Percentiles rank a stretch among this genome's conserved stretches.
Evolutionary conservation across 1,140 invertebrate species (phyloP).

Genomic region (Meloidogyne exigua): DNA sequence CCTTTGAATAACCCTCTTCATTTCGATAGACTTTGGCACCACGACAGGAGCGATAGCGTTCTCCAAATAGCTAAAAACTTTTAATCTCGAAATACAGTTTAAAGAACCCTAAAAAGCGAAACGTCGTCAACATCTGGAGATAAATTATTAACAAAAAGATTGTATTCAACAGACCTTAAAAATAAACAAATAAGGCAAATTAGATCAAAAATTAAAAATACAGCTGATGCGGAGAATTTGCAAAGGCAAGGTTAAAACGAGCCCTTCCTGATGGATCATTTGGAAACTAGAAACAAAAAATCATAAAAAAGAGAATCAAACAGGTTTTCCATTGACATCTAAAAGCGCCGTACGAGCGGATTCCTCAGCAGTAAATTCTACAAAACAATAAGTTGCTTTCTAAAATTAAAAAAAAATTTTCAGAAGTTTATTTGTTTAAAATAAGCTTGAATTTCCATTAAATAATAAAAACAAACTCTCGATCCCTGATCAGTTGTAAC

Average conservation of each 20-base stretch:
- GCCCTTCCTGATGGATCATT: conserved; percentile 33
- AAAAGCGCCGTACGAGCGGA: conserved; percentile 51
- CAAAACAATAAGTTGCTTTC: conserved; percentile 51
- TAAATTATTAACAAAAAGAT: conserved; percentile 58
- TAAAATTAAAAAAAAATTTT: conserved; percentile 20
- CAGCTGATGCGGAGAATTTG: conserved; percentile 52
- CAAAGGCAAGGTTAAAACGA: conserved; percentile 59
- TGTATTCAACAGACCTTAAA: conserved; percentile 48
- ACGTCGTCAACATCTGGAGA: conserved; percentile 47
- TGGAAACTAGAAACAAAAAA: conserved; percentile 24
- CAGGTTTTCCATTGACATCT: conserved; percentile 46
- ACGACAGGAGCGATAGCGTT: conserved; percentile 52
- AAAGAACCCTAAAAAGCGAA: conserved; percentile 48
- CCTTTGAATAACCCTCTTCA: conserved; percentile 48
- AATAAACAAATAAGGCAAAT: background rate
- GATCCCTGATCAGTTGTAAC: conserved; percentile 41
- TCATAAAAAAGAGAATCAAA: background rate
- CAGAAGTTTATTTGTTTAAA: no score
- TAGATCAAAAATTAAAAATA: conserved; percentile 15
- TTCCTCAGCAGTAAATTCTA: conserved; percentile 50
- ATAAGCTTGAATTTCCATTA: conserved; percentile 6
- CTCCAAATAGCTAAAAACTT: conserved; percentile 55
- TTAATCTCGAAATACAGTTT: background rate
- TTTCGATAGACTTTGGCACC: conserved; percentile 60
- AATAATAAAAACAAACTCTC: conserved; percentile 27